Conservation (phyloP, 35 echinoderm and acorn worm species). For the Patiria miniata region DNA sequence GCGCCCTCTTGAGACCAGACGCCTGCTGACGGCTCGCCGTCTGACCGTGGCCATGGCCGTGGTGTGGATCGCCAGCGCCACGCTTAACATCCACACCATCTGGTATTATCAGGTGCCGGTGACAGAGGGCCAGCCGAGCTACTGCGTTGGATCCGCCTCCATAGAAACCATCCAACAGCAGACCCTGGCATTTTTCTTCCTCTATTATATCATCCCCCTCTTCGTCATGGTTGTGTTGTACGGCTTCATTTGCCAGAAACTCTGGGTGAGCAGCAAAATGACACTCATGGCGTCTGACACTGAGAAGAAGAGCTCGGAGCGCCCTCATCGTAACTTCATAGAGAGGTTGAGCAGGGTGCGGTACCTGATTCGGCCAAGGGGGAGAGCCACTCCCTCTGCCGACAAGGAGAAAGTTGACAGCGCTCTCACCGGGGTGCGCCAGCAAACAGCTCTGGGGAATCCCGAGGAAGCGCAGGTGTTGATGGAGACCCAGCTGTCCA, state of each 20-base stretch:
- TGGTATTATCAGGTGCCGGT: conserved; percentile 14
- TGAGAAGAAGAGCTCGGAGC: not conserved
- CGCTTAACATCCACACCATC: conserved; percentile 39
- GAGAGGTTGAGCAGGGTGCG: not conserved
- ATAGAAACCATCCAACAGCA: not conserved
- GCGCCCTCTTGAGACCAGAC: conserved; percentile 66
- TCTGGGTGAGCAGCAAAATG: conserved; percentile 68
- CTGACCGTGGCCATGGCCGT: conserved; percentile 60
- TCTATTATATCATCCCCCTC: conserved; percentile 70
- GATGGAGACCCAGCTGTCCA: not conserved
- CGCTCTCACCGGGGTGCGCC: not conserved
- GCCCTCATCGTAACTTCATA: not conserved
- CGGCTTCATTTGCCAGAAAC: conserved; percentile 64
- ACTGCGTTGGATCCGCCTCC: no score
- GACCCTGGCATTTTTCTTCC: conserved; percentile 26
- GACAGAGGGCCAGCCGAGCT: not conserved
- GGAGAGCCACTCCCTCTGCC: not conserved
- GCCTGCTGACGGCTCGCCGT: conserved; percentile 59
- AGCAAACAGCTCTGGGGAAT: not conserved
- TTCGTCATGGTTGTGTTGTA: conserved; percentile 78
- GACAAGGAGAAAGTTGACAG: not conserved
- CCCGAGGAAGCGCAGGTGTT: conserved; percentile 20
- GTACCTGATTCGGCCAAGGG: not conserved
- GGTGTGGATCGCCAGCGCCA: conserved; percentile 64
- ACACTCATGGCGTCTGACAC: conserved; percentile 28